Evolutionary conservation across 2,888 invertebrate genomes (phyloP).

Genomic region (Athetis lepigone): DNA sequence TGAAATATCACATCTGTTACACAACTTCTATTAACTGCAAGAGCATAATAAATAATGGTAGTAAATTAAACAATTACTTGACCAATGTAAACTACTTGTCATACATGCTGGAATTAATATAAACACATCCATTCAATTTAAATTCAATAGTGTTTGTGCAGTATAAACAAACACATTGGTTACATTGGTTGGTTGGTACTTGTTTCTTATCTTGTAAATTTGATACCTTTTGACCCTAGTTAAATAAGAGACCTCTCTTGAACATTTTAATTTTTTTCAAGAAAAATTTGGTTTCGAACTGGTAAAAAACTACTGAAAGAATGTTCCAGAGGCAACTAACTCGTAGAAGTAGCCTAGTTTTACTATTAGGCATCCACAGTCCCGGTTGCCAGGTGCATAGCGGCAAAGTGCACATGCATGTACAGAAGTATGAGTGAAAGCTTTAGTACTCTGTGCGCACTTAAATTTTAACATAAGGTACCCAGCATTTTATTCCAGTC

Average conservation of each 20-base stretch:
- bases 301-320: no score
- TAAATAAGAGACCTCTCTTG: not conserved
- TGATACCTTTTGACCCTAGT: slow-evolving; percentile 13
- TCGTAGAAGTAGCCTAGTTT: no score
- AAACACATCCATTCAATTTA: slow-evolving; percentile 50
- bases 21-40: not conserved
- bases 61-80: slow-evolving; percentile 34
- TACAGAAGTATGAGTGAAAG: no score
- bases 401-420: no score
- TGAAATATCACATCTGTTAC: not conserved
- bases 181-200: not conserved
- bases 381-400: no score
- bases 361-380: no score
- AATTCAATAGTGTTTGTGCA: slow-evolving; percentile 57
- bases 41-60: slow-evolving; percentile 37
- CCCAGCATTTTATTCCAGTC: no score
- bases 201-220: slow-evolving; percentile 14
- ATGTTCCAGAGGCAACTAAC: no score
- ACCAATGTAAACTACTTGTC: slow-evolving; percentile 32
- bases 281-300: not conserved
- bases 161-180: slow-evolving; percentile 19
- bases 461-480: no score
- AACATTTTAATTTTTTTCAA: not conserved
- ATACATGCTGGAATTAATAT: slow-evolving; percentile 22
- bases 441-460: no score